phyloP scores from a whole-genome alignment of 2,797 vertebrate genomes.

The Macropus fuliginosus region DNA sequence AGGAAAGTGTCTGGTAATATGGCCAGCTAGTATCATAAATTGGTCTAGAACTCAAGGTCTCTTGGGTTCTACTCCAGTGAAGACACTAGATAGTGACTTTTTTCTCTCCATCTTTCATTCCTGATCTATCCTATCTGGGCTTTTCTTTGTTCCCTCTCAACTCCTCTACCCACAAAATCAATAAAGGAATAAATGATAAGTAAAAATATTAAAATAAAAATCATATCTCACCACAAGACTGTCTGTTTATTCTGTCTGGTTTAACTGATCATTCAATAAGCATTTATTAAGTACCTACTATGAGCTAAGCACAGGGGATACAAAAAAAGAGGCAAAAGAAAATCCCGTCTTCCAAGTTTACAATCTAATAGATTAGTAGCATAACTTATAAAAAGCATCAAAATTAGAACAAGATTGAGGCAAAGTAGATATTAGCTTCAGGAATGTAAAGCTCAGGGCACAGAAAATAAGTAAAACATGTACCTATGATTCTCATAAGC shows the following conservation, averaged over 20 bases:
- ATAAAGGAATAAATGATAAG: background rate
- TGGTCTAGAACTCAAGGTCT: background rate
- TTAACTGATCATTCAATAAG: background rate
- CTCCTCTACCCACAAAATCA: constrained; percentile 24
- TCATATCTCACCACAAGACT: background rate
- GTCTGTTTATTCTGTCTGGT: background rate
- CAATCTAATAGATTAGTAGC: background rate
- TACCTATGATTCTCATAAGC: background rate
- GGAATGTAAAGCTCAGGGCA: background rate
- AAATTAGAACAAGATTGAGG: background rate
- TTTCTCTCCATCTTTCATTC: constrained; percentile 9
- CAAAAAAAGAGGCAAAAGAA: background rate
- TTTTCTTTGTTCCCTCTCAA: background rate
- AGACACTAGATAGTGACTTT: background rate
- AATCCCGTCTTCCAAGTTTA: background rate
- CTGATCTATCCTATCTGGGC: background rate
- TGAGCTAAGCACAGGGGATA: background rate
- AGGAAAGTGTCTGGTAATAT: background rate
- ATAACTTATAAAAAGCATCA: background rate
- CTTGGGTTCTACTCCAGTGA: background rate
- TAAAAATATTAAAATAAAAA: constrained; percentile 5
- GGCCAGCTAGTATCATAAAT: background rate
- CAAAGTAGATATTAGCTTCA: background rate
- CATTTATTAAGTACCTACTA: background rate
- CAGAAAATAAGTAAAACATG: background rate